Conservation (phyloP, 2,113 vertebrate genomes). For the Gasterosteus nipponicus region DNA sequence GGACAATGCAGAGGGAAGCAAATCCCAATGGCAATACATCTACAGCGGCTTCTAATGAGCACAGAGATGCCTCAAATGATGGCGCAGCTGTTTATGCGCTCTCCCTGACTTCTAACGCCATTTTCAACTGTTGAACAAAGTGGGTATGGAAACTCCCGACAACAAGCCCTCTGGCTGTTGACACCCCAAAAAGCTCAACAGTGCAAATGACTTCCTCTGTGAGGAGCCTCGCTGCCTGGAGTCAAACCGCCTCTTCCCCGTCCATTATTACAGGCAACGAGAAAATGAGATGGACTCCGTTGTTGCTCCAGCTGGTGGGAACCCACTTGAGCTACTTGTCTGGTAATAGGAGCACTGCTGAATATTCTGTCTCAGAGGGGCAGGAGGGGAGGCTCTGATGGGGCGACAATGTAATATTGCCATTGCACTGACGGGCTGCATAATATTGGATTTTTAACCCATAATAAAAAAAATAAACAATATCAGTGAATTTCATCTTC, state of each 20-base stretch:
- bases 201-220: constrained; percentile 56
- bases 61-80: neutral
- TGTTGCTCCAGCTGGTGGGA: constrained; percentile 44
- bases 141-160: constrained; percentile 30
- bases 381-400: neutral
- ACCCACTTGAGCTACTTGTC: constrained; percentile 30
- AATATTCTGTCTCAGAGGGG: constrained; percentile 38
- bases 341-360: constrained; percentile 35
- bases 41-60: neutral
- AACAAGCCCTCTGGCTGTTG: constrained; percentile 49
- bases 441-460: neutral
- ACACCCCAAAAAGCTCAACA: constrained; percentile 49
- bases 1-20: neutral
- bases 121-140: constrained; percentile 31
- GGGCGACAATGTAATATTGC: neutral
- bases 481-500: neutral
- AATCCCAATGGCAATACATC: neutral
- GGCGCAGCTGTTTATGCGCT: neutral
- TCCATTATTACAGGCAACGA: constrained; percentile 33
- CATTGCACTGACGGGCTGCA: neutral
- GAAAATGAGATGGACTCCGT: constrained; percentile 51
- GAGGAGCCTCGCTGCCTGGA: constrained; percentile 36
- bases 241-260: constrained; percentile 35
- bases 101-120: constrained; percentile 14
- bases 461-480: neutral